These are phyloP conservation scores for Semaprochilodus insignis DNA, from an alignment of 2,797 vertebrate species.

Conservation along the genomic window DNA sequence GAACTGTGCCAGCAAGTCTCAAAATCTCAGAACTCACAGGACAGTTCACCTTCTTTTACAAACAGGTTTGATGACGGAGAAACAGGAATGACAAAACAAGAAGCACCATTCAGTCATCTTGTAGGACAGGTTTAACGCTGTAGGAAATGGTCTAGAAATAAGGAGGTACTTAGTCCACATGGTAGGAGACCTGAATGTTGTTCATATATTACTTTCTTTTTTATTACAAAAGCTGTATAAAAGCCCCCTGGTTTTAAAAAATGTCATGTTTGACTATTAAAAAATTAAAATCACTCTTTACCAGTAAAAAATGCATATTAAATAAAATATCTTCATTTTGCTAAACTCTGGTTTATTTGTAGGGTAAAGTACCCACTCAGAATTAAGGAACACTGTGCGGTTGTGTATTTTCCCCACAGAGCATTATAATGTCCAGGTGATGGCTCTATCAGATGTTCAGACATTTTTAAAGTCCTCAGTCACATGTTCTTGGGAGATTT, in stretches of 20 bases:
- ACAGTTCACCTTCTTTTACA: conserved; percentile 50
- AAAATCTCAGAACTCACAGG: conserved; percentile 9
- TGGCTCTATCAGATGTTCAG: not conserved
- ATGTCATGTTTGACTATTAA: conserved; percentile 3
- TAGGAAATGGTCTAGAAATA: conserved; percentile 39
- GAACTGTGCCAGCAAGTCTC: not conserved
- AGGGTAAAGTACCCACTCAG: not conserved
- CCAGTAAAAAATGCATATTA: not conserved
- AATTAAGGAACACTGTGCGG: not conserved
- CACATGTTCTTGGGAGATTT: not conserved
- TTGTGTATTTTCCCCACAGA: not conserved
- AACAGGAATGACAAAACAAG: conserved; percentile 74
- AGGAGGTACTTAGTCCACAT: conserved; percentile 8
- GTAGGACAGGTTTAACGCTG: conserved; percentile 75
- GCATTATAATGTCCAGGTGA: not conserved
- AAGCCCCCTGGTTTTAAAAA: not conserved
- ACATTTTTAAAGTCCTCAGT: conserved; percentile 26
- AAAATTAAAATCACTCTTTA: not conserved
- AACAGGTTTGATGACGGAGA: conserved; percentile 62
- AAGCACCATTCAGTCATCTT: conserved; percentile 58
- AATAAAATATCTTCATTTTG: not conserved
- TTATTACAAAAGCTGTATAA: not conserved
- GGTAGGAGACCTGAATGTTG: not conserved
- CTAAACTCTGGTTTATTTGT: not conserved
- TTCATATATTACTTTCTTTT: not conserved